Base-by-base conservation (phyloP, 2,888 invertebrate species). In the Epinotia bilunana region DNA sequence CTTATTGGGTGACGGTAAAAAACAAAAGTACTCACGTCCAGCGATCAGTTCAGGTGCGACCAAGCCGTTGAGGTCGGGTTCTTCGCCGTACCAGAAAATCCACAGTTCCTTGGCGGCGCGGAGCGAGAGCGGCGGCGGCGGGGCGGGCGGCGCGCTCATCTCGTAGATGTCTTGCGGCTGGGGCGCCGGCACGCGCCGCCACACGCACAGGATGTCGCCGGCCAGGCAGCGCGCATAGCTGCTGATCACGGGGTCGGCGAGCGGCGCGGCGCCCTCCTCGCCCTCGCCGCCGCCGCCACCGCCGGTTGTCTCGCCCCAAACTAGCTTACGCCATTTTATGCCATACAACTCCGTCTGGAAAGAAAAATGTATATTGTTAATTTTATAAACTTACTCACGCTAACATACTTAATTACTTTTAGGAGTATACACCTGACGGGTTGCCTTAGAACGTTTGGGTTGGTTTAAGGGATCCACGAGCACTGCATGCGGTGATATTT, bases 41-140 rank as follows among this genome's bases (percentile, higher is more conserved):
- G 95, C 95, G 87, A 97, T 96, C 80, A 99, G 96, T 88, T 98
- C 98, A 16, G 97, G 96, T 77, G 97, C 96, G 83, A 98, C 97
- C 85, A 98, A 95, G 77, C 97, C 97, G 85, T 95, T 96, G 79
- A 98, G 95, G 92, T 98, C 98, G 74, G 98, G 98, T 92, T 98
- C 98, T 90, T 99, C 99, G 87, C 99, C 99, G 94, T 99, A 99
- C 99, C 99, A 99, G 95, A 99, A 99, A 91, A 99, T 98, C 99
- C 99, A 99, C 78, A 99, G 96, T 92, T 99, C 99, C 95, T 99
- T 99, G 91, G 98, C 97, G 86, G 97, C 97, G 88, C 97, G 96
- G 83, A 98, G 95, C 83, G 97, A 97, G 84, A 98, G 95, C 80
- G 97, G 97, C 87, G 97, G 97, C 87, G 96, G 96, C 81, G 94